Evolutionary conservation across 2,797 vertebrate species (phyloP), one percentile per base, ranked within the genome.

Genomic region (Erithacus rubecula): DNA sequence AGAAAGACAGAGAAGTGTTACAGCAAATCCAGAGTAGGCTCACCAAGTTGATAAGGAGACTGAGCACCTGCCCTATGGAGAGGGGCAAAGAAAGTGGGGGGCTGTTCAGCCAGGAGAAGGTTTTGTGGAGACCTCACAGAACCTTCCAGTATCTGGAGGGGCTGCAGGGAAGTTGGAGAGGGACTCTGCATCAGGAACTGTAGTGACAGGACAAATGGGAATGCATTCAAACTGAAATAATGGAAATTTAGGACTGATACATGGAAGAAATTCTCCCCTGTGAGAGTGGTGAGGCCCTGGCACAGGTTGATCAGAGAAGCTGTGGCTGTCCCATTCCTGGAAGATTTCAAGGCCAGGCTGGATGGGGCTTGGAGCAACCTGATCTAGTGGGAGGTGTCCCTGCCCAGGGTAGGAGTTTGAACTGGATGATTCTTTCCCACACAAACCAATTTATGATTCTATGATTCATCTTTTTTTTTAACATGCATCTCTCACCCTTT

Each of bases 1-100:
- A 30, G 37, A 62, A 30, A 15, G 55, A 39, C 6, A 34, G 4
- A 12, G 26, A 63, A 58, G 12, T 52, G 37, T 46, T 46, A 13
- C 3, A 56, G 17, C 0, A 0, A 34, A 17, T 27, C 21, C 44
- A 39, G 20, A 39, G 20, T 29, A 70, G 5, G 14, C 8, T 39
- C n/a, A 30, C n/a, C 17, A 44, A 7, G 15, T 22, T 36, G 37
- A 4, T 37, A 5, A n/a, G 12, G 29, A 8, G 10, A 51, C 43
- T 30, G 29, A 63, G 24, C 51, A 58, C n/a, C 11, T 76, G 29
- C 24, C 14, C 29, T 34, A 0, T 1, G 9, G 52, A 77, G 20
- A 52, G 7, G 26, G 44, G 15, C 20, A 34, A 10, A 51, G 12
- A n/a, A 76, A 34, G 11, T 15, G 1, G 0, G 8, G 8, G 23